phyloP scores from a whole-genome alignment of 1,140 invertebrate species.

The Aphaenogaster floridana region DNA sequence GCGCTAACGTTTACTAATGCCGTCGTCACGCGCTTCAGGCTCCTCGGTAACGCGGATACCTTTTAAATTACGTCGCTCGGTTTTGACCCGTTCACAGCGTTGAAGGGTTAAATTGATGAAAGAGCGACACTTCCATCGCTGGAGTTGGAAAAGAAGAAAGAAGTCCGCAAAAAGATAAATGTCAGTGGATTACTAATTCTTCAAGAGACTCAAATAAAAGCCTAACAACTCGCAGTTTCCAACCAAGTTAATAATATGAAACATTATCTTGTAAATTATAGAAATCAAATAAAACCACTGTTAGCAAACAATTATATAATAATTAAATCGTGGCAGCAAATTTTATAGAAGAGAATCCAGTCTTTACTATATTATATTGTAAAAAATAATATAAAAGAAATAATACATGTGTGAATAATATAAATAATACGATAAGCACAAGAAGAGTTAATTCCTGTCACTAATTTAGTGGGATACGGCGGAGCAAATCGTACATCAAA shows the following conservation, averaged over 20 bases:
- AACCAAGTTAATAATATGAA: neutral
- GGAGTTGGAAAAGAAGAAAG: slow-evolving; percentile 51
- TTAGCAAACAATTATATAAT: neutral
- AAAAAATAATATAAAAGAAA: neutral
- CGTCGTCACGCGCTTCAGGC: neutral
- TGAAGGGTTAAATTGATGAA: slow-evolving; percentile 3
- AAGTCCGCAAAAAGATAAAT: neutral
- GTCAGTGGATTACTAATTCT: neutral
- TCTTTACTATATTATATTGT: neutral
- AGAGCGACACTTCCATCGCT: slow-evolving; percentile 33
- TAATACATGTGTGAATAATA: neutral
- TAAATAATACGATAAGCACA: neutral
- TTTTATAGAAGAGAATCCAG: neutral
- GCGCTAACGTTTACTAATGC: slow-evolving; percentile 24
- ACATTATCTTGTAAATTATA: neutral
- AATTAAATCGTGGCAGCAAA: neutral
- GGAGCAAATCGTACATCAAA: slow-evolving; percentile 32
- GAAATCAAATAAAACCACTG: neutral
- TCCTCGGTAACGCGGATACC: slow-evolving; percentile 43
- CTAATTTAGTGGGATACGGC: neutral
- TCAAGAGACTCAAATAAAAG: neutral
- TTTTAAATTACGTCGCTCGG: slow-evolving; percentile 52
- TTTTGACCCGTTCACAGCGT: slow-evolving; percentile 45
- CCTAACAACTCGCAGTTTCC: neutral
- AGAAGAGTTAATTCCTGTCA: neutral